Conservation (phyloP, 2,113 vertebrate species). For the Channa maculata region DNA sequence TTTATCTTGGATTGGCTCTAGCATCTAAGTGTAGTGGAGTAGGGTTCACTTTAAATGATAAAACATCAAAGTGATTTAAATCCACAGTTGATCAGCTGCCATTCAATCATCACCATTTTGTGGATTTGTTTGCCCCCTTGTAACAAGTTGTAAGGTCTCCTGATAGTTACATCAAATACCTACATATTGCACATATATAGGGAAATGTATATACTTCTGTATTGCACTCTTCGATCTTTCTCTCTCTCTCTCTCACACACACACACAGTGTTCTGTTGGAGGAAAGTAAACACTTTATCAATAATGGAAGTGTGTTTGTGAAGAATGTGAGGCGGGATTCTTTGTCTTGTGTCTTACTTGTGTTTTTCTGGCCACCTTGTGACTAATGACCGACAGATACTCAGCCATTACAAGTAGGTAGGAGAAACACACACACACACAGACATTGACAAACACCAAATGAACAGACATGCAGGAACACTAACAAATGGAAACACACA, state of each 20-base stretch:
- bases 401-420: conserved; percentile 9
- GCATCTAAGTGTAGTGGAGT: neutral
- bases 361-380: conserved; percentile 28
- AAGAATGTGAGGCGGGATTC: conserved; percentile 21
- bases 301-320: conserved; percentile 61
- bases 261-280: conserved; percentile 26
- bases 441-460: conserved; percentile 12
- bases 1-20: neutral
- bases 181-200: no score
- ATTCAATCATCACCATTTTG: conserved; percentile 7
- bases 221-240: neutral
- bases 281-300: conserved; percentile 48
- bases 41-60: neutral
- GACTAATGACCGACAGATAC: conserved; percentile 46
- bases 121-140: neutral
- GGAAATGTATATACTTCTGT: neutral
- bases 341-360: conserved; percentile 4
- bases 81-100: neutral
- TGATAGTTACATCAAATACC: conserved; percentile 19
- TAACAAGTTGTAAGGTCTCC: conserved; percentile 3
- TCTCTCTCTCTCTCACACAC: neutral
- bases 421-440: conserved; percentile 13
- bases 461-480: conserved; percentile 21
- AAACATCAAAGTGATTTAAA: conserved; percentile 23
- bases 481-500: conserved; percentile 31